phyloP scores from a whole-genome alignment of 2,888 invertebrate genomes.

The Tenthredo livida region DNA sequence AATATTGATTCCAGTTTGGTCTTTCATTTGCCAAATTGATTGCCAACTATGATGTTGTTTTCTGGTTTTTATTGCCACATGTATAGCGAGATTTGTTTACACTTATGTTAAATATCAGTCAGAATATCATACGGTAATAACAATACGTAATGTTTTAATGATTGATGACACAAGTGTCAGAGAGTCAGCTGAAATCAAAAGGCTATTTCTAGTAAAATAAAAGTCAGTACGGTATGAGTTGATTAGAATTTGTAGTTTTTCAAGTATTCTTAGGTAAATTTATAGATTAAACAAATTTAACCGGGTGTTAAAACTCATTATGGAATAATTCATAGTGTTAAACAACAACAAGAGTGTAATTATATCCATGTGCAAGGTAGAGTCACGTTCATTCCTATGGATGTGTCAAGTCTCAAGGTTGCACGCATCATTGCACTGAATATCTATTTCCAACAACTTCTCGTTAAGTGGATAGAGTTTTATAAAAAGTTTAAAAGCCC shows the following conservation, averaged over 20 bases:
- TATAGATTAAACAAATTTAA: background rate
- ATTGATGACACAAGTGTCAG: background rate
- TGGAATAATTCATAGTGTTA: slow-evolving; percentile 10
- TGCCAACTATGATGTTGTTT: background rate
- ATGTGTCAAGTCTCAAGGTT: slow-evolving; percentile 39
- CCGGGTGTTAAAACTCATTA: background rate
- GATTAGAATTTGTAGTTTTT: background rate
- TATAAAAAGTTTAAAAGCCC: background rate
- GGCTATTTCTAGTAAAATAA: slow-evolving; percentile 8
- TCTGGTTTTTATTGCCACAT: background rate
- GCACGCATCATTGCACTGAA: slow-evolving; percentile 43
- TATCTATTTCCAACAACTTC: slow-evolving; percentile 36
- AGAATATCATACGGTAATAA: background rate
- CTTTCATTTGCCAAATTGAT: background rate
- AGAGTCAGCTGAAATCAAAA: slow-evolving; percentile 16
- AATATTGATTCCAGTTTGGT: background rate
- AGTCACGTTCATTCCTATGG: slow-evolving; percentile 24
- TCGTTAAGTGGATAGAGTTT: background rate
- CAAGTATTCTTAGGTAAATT: slow-evolving; percentile 17
- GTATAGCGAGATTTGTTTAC: background rate
- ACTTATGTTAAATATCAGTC: background rate
- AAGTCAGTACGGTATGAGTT: background rate
- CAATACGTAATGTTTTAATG: background rate
- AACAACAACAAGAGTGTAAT: slow-evolving; percentile 22
- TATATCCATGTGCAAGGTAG: slow-evolving; percentile 18